Evolutionary conservation across 2,113 vertebrate species (phyloP).

Genomic region (Irena cyanogastra): DNA sequence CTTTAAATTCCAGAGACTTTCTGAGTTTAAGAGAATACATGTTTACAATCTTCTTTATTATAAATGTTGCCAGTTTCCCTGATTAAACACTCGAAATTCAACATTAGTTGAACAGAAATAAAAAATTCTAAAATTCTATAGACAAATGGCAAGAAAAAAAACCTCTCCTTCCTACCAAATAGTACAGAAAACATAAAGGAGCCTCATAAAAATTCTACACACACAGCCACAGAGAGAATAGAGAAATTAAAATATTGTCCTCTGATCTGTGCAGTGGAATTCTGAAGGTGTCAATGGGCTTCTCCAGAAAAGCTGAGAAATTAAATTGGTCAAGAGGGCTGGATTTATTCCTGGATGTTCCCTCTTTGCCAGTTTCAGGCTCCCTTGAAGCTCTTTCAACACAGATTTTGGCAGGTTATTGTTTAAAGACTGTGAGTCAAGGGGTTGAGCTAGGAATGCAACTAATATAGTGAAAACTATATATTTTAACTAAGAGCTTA

Average conservation of each 20-base stretch:
- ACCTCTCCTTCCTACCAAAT: background rate
- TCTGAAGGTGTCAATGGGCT: background rate
- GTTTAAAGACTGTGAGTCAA: too few species aligned
- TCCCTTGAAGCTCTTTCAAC: background rate
- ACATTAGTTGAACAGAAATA: background rate
- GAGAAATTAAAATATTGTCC: background rate
- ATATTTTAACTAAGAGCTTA: too few species aligned
- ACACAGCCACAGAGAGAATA: background rate
- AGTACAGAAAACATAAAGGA: background rate
- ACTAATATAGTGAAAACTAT: too few species aligned
- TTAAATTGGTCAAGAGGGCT: background rate
- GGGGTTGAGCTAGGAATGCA: too few species aligned
- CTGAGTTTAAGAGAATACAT: background rate
- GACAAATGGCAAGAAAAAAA: background rate
- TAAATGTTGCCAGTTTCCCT: background rate
- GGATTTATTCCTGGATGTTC: background rate
- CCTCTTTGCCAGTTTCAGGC: background rate
- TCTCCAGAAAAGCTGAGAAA: background rate
- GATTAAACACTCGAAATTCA: background rate
- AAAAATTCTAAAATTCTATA: background rate
- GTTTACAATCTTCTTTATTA: background rate
- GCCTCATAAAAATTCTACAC: background rate
- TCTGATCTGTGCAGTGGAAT: background rate
- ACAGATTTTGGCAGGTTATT: background rate
- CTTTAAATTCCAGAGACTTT: background rate